These are phyloP conservation scores for Melinaea menophilus DNA, from an alignment of 2,888 invertebrate genomes.

Conservation along the genomic window DNA sequence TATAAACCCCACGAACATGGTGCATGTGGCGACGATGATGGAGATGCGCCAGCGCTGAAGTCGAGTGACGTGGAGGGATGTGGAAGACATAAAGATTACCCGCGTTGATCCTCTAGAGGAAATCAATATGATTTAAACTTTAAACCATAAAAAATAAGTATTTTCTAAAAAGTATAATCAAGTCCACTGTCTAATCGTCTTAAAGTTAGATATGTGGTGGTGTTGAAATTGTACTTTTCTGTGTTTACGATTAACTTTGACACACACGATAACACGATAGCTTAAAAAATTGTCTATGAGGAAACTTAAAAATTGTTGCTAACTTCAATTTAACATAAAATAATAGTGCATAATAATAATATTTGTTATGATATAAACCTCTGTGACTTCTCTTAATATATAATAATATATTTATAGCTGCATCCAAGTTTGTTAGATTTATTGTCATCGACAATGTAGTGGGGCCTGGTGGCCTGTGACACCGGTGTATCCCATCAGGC, in stretches of 20 bases:
- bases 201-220: slow-evolving; percentile 50
- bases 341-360: no score
- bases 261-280: slow-evolving; percentile 32
- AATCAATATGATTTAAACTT: slow-evolving; percentile 26
- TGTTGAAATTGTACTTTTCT: slow-evolving; percentile 44
- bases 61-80: slow-evolving; percentile 39
- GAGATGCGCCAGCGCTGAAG: slow-evolving; percentile 38
- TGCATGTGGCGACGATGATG: slow-evolving; percentile 38
- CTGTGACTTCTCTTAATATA: no score
- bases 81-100: slow-evolving; percentile 41
- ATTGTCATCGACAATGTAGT: no score
- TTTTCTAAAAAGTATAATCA: slow-evolving; percentile 56
- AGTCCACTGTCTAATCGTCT: slow-evolving; percentile 49
- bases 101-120: slow-evolving; percentile 39
- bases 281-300: no score
- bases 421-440: no score
- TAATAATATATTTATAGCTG: no score
- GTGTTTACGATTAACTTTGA: slow-evolving; percentile 42
- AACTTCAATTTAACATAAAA: no score
- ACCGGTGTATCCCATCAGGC: no score
- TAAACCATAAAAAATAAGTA: slow-evolving; percentile 12
- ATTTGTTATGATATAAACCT: no score
- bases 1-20: slow-evolving; percentile 38
- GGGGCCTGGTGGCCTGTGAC: no score
- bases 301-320: no score